A percentile compares a stretch with the other conserved stretches of the same genome.
phyloP scores from a whole-genome alignment of 2,113 vertebrate genomes.

The Corynorhinus townsendii region DNA sequence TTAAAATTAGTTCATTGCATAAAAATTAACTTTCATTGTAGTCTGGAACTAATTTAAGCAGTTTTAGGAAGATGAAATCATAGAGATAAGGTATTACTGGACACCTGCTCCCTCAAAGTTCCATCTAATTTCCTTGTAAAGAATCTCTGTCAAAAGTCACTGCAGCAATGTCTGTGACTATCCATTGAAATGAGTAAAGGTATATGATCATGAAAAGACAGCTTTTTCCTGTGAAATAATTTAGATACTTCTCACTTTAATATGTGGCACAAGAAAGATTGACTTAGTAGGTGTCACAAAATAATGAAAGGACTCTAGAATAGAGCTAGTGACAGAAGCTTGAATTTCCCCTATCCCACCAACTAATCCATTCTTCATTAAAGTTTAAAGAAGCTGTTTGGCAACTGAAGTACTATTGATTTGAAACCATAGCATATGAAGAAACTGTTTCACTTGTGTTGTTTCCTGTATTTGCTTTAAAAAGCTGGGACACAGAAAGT shows the following conservation, averaged over 20 bases:
- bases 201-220: not conserved
- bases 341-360: constrained; percentile 29
- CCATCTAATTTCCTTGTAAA: constrained; percentile 60
- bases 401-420: constrained; percentile 68
- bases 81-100: not conserved
- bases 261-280: not conserved
- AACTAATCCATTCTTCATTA: constrained; percentile 70
- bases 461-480: constrained; percentile 64
- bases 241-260: not conserved
- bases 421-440: constrained; percentile 47
- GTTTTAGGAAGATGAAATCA: constrained; percentile 48
- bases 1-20: not conserved
- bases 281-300: constrained; percentile 6
- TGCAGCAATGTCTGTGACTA: not conserved
- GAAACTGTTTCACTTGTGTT: constrained; percentile 52
- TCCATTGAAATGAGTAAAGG: not conserved
- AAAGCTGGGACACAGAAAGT: constrained; percentile 48
- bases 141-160: constrained; percentile 1
- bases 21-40: constrained; percentile 34
- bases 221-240: constrained; percentile 25
- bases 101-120: constrained; percentile 34
- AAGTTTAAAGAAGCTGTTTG: constrained; percentile 59
- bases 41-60: constrained; percentile 3
- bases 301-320: not conserved
- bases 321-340: not conserved